Percentiles rank a stretch among this genome's conserved stretches.
Conservation (phyloP, 2,797 vertebrate genomes). For the Rousettus madagascariensis region DNA sequence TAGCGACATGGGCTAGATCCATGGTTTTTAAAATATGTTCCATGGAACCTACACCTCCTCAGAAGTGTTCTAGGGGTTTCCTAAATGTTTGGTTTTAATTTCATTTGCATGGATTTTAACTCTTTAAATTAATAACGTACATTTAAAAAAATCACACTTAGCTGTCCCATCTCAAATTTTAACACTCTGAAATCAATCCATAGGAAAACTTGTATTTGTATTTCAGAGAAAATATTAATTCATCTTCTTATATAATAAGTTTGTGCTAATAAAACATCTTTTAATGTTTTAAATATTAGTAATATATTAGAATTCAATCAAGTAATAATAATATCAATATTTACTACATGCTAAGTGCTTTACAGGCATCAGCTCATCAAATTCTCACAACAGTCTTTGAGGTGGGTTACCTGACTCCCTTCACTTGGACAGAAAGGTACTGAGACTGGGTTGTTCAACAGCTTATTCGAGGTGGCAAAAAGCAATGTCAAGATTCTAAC, state of each 20-base stretch:
- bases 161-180: not conserved
- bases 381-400: not conserved
- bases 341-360: not conserved
- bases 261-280: not conserved
- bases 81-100: not conserved
- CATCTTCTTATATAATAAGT: not conserved
- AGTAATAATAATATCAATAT: not conserved
- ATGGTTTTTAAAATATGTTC: not conserved
- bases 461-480: not conserved
- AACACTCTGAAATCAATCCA: not conserved
- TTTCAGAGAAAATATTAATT: not conserved
- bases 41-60: not conserved
- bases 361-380: not conserved
- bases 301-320: not conserved
- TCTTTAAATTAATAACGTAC: not conserved
- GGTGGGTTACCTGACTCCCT: not conserved
- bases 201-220: not conserved
- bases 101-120: not conserved
- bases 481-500: not conserved
- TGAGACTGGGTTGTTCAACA: not conserved
- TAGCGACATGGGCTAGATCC: not conserved
- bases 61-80: not conserved
- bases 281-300: not conserved
- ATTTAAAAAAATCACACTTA: not conserved
- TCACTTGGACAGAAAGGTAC: not conserved